These are phyloP conservation scores for Drosophila birchii DNA, from an alignment of 2,888 invertebrate genomes.

Conservation along the genomic window DNA sequence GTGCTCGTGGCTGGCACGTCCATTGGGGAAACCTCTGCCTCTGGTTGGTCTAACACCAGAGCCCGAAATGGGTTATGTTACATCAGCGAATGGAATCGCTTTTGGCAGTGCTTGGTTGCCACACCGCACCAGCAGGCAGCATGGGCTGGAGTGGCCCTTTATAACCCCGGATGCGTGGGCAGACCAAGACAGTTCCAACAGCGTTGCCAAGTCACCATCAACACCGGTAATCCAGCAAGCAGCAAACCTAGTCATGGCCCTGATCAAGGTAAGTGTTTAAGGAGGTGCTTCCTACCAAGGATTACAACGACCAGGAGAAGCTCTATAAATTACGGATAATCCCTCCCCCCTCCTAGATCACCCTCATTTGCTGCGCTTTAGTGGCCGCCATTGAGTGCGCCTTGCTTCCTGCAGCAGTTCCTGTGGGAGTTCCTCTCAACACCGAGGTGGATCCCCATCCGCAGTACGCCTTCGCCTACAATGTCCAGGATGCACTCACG, in stretches of 20 bases:
- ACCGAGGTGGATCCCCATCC: conserved; percentile 80
- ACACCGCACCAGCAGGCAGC: conserved; percentile 39
- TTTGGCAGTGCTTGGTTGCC: conserved; percentile 67
- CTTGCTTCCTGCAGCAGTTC: conserved; percentile 47
- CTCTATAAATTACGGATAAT: conserved; percentile 8
- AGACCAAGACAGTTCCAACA: conserved; percentile 62
- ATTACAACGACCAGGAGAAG: no score
- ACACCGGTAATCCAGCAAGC: conserved; percentile 3
- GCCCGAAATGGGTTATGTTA: conserved; percentile 39
- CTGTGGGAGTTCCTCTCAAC: conserved; percentile 57
- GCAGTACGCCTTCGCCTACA: conserved; percentile 82
- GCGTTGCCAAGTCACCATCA: conserved; percentile 36
- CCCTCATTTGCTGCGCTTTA: conserved; percentile 57
- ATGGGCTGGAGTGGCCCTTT: conserved; percentile 45
- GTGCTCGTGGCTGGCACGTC: conserved; percentile 73
- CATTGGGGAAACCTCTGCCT: conserved; percentile 61
- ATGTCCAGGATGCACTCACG: conserved; percentile 83
- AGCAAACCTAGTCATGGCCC: conserved; percentile 47
- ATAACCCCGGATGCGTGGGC: conserved; percentile 55
- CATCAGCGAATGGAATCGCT: conserved; percentile 59
- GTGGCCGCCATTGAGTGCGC: conserved; percentile 57
- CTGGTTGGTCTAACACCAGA: conserved; percentile 6
- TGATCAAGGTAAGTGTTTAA: conserved; percentile 59
- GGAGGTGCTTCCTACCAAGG: conserved; percentile 23
- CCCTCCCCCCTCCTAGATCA: conserved; percentile 21